Evolutionary conservation across 2,113 vertebrate species (phyloP).

Genomic region (Chaetorhynchus papuensis): DNA sequence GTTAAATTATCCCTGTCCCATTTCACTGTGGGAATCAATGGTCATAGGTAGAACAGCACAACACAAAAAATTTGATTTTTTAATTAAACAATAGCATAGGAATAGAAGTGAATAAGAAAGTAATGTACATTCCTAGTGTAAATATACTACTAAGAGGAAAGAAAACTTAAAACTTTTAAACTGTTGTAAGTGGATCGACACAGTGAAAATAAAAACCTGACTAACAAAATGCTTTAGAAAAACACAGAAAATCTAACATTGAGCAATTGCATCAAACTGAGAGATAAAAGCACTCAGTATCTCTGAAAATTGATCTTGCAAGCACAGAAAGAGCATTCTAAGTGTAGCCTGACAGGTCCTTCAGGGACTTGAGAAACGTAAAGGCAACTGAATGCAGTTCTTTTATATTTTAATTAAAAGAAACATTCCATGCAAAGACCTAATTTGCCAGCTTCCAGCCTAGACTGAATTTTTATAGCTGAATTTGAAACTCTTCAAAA

Average conservation of each 20-base stretch:
- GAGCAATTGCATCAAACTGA: not conserved
- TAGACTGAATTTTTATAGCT: constrained; percentile 21
- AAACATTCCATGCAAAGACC: not conserved
- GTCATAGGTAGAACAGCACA: not conserved
- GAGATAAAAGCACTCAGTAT: not conserved
- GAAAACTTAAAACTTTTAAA: not conserved
- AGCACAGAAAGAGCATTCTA: not conserved
- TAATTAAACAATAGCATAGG: not conserved
- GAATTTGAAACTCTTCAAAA: constrained; percentile 45
- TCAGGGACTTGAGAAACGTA: not conserved
- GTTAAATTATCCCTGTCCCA: not conserved
- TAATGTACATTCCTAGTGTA: not conserved
- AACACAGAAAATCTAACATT: not conserved
- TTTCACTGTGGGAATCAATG: not conserved
- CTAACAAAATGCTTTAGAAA: not conserved
- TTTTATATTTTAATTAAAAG: constrained; percentile 1
- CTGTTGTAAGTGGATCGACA: not conserved
- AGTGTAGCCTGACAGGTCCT: not conserved
- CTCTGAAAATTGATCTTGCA: not conserved
- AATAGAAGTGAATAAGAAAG: not conserved
- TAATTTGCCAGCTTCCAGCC: constrained; percentile 18
- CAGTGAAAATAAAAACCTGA: not conserved
- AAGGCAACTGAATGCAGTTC: not conserved
- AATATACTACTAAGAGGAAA: not conserved
- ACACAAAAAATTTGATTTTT: not conserved